phyloP scores from a whole-genome alignment of 2,113 vertebrate species.

The Psephotus haematonotus region DNA sequence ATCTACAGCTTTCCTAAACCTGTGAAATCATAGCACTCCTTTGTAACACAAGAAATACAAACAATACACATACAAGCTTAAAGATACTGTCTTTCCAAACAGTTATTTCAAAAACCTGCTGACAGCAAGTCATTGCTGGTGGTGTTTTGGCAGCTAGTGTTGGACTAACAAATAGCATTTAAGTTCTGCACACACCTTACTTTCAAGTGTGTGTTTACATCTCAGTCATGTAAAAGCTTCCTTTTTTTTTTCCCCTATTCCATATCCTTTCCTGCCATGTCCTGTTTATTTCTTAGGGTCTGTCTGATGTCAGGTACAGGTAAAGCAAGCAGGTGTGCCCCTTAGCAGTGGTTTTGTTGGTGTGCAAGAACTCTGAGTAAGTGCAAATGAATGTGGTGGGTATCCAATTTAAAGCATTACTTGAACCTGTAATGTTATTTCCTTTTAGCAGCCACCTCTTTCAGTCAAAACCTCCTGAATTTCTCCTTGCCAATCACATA shows the following conservation, averaged over 20 bases:
- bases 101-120: neutral
- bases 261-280: neutral
- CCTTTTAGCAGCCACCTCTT: neutral
- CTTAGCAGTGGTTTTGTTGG: neutral
- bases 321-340: neutral
- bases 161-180: neutral
- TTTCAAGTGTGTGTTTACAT: neutral
- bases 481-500: slow-evolving; percentile 49
- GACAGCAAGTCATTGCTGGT: neutral
- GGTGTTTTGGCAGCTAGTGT: neutral
- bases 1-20: neutral
- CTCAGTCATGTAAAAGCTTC: neutral
- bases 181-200: neutral
- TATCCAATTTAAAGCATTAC: neutral
- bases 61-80: neutral
- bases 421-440: neutral
- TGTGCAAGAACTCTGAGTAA: neutral
- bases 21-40: neutral
- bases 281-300: neutral
- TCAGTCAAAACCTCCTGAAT: slow-evolving; percentile 39
- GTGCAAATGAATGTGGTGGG: neutral
- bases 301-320: rapidly evolving
- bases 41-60: neutral
- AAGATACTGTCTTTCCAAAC: neutral
- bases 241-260: neutral